Percentiles rank a stretch among this genome's conserved stretches.
phyloP scores from a whole-genome alignment of 2,888 invertebrate genomes.

The Diaphora mendica region DNA sequence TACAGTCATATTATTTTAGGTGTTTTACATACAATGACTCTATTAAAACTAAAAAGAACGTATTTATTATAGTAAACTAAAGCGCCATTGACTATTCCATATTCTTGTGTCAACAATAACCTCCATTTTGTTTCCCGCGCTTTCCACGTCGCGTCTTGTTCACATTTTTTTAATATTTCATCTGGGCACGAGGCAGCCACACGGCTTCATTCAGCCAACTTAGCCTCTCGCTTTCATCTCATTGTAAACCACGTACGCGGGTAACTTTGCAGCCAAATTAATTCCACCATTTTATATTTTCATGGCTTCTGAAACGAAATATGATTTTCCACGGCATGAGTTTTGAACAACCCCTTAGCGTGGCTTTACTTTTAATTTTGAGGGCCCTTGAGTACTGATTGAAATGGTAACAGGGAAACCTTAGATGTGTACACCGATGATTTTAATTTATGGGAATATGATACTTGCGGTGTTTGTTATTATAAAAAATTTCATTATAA shows the following conservation, averaged over 20 bases:
- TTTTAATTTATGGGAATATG: constrained; percentile 4
- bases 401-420: constrained; percentile 38
- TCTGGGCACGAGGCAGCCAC: constrained; percentile 66
- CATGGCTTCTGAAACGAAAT: constrained; percentile 79
- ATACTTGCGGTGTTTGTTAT: not conserved
- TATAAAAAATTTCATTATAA: not conserved
- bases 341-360: constrained; percentile 68
- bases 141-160: constrained; percentile 46
- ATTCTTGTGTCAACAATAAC: constrained; percentile 33
- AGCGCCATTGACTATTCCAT: constrained; percentile 30
- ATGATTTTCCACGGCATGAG: constrained; percentile 75
- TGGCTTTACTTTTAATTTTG: constrained; percentile 70
- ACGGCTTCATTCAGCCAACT: constrained; percentile 78
- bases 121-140: constrained; percentile 46
- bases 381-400: constrained; percentile 33
- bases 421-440: constrained; percentile 18
- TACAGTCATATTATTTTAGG: not conserved
- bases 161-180: constrained; percentile 79
- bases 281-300: constrained; percentile 76
- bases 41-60: not conserved
- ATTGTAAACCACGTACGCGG: constrained; percentile 69
- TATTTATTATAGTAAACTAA: not conserved
- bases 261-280: constrained; percentile 83
- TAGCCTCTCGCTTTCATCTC: constrained; percentile 81
- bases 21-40: not conserved